Evolutionary conservation across 92 coral and sea anemone genomes (phyloP), one percentile per base, ranked within the genome.

Genomic region (Phenganax stokvisi): DNA sequence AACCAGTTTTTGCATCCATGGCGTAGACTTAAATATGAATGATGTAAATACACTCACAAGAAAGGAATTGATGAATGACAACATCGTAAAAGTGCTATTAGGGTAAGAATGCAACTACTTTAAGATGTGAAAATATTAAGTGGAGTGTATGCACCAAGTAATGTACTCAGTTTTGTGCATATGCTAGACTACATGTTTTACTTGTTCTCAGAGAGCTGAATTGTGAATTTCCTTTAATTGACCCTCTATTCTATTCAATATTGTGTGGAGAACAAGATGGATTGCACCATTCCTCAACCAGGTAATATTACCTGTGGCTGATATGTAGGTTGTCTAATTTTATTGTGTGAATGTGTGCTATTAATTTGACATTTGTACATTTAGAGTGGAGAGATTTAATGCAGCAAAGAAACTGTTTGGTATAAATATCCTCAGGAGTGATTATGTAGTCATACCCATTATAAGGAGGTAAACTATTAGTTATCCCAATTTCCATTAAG

Each of bases 251-350:
- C 13, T 73, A 73, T 73, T 73, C 59, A 6, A 73, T 73, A 6
- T 73, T 73, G 77, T 73, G 60, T 73, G 77, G 77, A 1, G 77
- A 37, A 28, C 77, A 73, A 73, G 77, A 73, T 73, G 77, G 77
- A 54, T 53, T 52, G 17, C 37, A 73, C 47, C 47, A 4, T 56
- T 9, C 77, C 25, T 73, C 77, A 52, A 53, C 37, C 17, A 73
- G 77, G 77, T 73, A 73, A 3, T 17, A 20, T 61, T 12, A 61
- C 11, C 4, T 6, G 3, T 13, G 51, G 31, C 10, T 12, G 4
- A 37, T 37, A 1, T 37, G 47, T 37, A 37, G 47, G 47, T 37
- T 37, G 47, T 37, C 47, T 37, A 37, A 37, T 37, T 37, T 37
- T 4, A 37, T 37, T 37, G 4, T 37, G 47, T 37, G 47, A 37